Evolutionary conservation across 2,797 vertebrate genomes (phyloP).

Genomic region (Oryzias dopingdopingensis): DNA sequence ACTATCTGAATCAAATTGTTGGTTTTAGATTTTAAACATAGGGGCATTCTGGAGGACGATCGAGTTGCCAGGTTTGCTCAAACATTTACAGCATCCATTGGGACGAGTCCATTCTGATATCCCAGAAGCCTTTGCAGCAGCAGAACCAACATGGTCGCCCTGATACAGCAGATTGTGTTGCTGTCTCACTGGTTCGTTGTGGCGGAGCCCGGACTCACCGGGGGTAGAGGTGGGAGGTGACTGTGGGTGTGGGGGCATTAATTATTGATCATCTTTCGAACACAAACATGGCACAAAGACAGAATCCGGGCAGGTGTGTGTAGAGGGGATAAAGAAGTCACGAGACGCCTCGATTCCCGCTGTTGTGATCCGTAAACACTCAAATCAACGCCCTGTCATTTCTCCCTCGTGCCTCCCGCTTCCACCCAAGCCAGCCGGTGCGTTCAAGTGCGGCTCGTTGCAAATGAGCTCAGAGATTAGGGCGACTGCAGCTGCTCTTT

Average conservation of each 20-base stretch:
- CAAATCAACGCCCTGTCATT: too few relatives aligned
- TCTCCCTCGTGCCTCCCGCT: neutral
- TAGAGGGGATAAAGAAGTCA: too few relatives aligned
- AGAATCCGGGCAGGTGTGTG: neutral
- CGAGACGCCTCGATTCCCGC: too few relatives aligned
- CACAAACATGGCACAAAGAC: neutral
- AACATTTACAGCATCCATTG: neutral
- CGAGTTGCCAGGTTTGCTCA: too few relatives aligned
- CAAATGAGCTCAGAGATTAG: conserved; percentile 21
- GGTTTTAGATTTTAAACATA: too few relatives aligned
- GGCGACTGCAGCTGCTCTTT: conserved; percentile 53
- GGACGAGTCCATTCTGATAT: neutral
- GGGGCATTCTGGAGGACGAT: too few relatives aligned
- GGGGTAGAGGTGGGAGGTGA: neutral
- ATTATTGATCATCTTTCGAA: conserved; percentile 61
- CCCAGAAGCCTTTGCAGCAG: conserved; percentile 22
- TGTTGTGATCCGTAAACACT: too few relatives aligned
- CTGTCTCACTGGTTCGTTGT: conserved; percentile 18
- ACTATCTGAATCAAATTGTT: too few relatives aligned
- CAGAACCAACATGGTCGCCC: conserved; percentile 36
- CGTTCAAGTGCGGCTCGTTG: conserved; percentile 30
- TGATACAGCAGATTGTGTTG: conserved; percentile 62
- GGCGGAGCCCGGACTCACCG: neutral
- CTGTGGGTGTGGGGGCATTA: conserved; percentile 27
- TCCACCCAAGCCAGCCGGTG: conserved; percentile 11